These are phyloP conservation scores for Oreocharis arfaki DNA, from an alignment of 2,113 vertebrate genomes.

Conservation along the genomic window DNA sequence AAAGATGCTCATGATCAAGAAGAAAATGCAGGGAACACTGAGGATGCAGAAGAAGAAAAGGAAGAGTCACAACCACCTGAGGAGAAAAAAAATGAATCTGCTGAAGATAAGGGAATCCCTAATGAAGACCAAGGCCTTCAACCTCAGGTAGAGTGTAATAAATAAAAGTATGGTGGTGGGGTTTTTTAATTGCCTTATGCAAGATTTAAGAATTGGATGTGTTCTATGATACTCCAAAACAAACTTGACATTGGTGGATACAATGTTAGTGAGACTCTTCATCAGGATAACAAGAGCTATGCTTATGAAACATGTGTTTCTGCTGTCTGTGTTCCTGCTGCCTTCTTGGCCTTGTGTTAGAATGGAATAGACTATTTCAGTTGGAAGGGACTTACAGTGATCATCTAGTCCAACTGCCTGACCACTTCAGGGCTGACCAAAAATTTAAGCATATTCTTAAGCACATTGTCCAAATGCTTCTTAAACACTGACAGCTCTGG, in stretches of 20 bases:
- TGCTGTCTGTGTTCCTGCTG: not conserved
- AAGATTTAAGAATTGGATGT: not conserved
- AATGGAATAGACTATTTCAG: not conserved
- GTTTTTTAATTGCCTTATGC: not conserved
- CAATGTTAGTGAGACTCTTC: not conserved
- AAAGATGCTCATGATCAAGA: constrained; percentile 58
- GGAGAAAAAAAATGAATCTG: constrained; percentile 53
- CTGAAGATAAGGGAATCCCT: constrained; percentile 55
- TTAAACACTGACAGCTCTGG: not conserved
- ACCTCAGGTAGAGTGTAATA: constrained; percentile 76
- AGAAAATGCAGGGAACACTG: constrained; percentile 21
- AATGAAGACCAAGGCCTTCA: constrained; percentile 72
- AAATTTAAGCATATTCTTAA: not conserved
- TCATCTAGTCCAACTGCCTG: not conserved
- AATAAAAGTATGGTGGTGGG: not conserved
- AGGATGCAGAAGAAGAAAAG: constrained; percentile 23
- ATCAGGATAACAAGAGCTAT: not conserved
- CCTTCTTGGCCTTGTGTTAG: not conserved
- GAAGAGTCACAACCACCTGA: constrained; percentile 51
- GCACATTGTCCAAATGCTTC: not conserved
- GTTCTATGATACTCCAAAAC: not conserved
- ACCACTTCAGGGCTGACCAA: not conserved
- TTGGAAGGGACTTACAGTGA: not conserved
- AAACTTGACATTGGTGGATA: not conserved
- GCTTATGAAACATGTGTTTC: not conserved